Base-by-base conservation (phyloP, 2,888 invertebrate species). In the Drosophila incognita region DNA sequence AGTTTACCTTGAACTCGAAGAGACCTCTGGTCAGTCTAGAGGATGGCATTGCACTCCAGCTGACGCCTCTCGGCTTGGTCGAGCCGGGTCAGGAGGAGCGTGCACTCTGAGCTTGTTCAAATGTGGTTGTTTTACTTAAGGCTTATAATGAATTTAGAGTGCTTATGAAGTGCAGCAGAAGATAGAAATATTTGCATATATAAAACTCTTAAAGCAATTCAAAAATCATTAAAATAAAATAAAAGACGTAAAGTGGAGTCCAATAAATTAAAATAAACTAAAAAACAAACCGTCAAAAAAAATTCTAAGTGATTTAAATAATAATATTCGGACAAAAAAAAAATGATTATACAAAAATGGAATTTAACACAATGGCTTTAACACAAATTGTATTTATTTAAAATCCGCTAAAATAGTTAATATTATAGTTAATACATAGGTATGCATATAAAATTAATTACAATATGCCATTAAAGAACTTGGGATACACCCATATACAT, bases 1-100 rank as follows among this genome's bases (percentile, higher is more conserved):
- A 89, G 59, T 92, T 92, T 64, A 85, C 74, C 0, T 36, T 92
- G 52, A 88, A 92, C 64, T 80, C 83, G 0, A 83, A 82, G 40
- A 75, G 84, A 42, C 90, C 89, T 1, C 13, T 89, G 62, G 65
- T 90, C 13, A 79, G 67, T 42, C 76, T 85, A 18, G 87, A 90
- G 10, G 90, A 90, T 54, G 91, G 92, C 18, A 87, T 91, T 33
- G 86, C 87, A 4, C 59, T 92, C 31, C 80, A 85, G 49, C 70
- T 92, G 13, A 87, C 81, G 18, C 86, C 87, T 0, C 48, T 91
- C 60, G 90, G 90, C 2, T 76, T 89, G 8, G 77, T 88, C 15
- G 89, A 90, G 42, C 87, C 81, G 1, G 87, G 87, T 7, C 59
- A 27, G 7, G 79, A 87, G 46, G 87, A 87, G 64, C 70, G 87